phyloP scores from a whole-genome alignment of 1,140 invertebrate species.

The Daktulosphaira vitifoliae region DNA sequence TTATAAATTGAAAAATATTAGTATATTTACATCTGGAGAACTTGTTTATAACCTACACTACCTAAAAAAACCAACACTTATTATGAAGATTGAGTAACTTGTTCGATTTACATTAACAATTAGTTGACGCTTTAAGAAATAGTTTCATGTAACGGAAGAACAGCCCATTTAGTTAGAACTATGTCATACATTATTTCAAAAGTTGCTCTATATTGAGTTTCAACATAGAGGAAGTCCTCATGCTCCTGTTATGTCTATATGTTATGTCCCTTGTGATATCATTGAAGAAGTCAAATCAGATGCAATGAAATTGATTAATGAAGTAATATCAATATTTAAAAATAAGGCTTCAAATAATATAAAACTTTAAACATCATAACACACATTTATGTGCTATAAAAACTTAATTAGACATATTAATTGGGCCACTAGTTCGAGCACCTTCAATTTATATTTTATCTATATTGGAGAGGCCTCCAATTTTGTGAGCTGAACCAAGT shows the following conservation, averaged over 20 bases:
- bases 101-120: slow-evolving; percentile 22
- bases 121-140: not conserved
- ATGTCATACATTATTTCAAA: slow-evolving; percentile 41
- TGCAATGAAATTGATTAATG: not conserved
- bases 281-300: not conserved
- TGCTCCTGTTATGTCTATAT: slow-evolving; percentile 39
- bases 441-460: too few relatives aligned
- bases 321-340: slow-evolving; percentile 36
- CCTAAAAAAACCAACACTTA: not conserved
- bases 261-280: slow-evolving; percentile 37
- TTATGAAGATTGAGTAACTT: slow-evolving; percentile 21
- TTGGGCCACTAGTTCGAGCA: too few relatives aligned
- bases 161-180: too few relatives aligned
- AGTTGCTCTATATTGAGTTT: slow-evolving; percentile 46
- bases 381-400: slow-evolving; percentile 20
- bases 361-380: slow-evolving; percentile 33
- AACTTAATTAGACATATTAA: not conserved
- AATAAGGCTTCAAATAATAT: slow-evolving; percentile 27
- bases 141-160: too few relatives aligned
- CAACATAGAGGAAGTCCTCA: slow-evolving; percentile 44
- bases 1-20: slow-evolving; percentile 7
- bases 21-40: not conserved
- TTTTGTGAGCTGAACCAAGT: too few relatives aligned
- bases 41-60: not conserved
- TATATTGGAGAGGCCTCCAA: too few relatives aligned